phyloP scores from a whole-genome alignment of 2,797 vertebrate species.

The Salmo trutta region DNA sequence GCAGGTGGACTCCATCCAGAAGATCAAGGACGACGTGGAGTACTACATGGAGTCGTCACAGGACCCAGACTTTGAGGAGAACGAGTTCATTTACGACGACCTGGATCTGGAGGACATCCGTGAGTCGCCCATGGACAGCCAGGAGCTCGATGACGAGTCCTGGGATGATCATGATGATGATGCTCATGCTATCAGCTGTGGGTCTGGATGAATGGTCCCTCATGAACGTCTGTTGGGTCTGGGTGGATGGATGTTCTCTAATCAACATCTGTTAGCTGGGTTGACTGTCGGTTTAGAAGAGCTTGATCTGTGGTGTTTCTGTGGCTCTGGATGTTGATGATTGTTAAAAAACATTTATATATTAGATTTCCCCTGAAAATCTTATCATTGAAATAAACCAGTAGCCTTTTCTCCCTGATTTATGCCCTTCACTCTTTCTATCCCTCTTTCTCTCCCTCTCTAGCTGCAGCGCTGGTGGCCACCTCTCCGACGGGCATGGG shows the following conservation, averaged over 20 bases:
- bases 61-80: constrained; percentile 95
- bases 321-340: neutral
- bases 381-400: neutral
- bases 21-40: constrained; percentile 95
- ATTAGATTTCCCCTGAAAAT: neutral
- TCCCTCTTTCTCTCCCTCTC: constrained; percentile 15
- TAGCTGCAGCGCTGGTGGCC: constrained; percentile 87
- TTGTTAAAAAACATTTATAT: neutral
- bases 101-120: constrained; percentile 94
- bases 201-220: neutral
- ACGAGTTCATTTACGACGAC: constrained; percentile 94
- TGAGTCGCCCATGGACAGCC: constrained; percentile 68
- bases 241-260: neutral
- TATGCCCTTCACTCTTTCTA: neutral
- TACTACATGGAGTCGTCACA: constrained; percentile 96
- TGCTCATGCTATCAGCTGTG: constrained; percentile 7
- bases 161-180: neutral
- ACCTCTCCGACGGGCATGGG: constrained; percentile 90
- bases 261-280: neutral
- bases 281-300: neutral
- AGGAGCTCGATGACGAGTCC: neutral
- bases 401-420: neutral
- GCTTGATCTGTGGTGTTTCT: neutral
- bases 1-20: constrained; percentile 88
- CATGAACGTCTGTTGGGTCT: constrained; percentile 1